Conservation (phyloP, 1,140 invertebrate species). For the Lepidotrigona ventralis region DNA sequence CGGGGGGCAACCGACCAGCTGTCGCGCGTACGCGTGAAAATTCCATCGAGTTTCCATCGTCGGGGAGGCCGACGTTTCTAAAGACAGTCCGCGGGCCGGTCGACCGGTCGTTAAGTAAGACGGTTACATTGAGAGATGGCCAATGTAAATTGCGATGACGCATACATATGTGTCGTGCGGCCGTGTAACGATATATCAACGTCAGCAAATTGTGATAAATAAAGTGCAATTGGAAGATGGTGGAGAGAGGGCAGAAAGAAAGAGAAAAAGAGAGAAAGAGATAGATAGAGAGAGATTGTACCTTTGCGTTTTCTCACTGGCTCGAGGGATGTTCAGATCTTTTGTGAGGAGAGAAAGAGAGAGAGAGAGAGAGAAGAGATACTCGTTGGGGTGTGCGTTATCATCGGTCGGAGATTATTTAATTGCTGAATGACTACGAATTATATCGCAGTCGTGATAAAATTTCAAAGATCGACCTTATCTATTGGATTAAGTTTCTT, state of each 20-base stretch:
- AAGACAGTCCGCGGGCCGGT: constrained; percentile 46
- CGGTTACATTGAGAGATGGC: constrained; percentile 77
- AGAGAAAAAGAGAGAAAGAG: neutral
- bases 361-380: neutral
- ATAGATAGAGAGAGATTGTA: neutral
- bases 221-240: constrained; percentile 75
- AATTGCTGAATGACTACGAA: neutral
- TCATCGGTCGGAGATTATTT: neutral
- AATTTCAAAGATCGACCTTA: neutral
- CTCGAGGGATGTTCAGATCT: neutral
- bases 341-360: too few species aligned
- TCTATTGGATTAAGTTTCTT: neutral
- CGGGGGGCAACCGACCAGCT: constrained; percentile 8
- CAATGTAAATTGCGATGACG: constrained; percentile 77
- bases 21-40: constrained; percentile 56
- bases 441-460: too few species aligned
- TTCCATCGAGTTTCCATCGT: constrained; percentile 53
- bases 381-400: too few species aligned
- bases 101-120: constrained; percentile 73
- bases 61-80: neutral
- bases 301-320: constrained; percentile 18
- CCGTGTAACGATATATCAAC: constrained; percentile 76
- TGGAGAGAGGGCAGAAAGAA: neutral
- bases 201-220: constrained; percentile 79
- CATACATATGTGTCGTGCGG: constrained; percentile 69